Evolutionary conservation across 2,113 vertebrate species (phyloP), one percentile per base, ranked within the genome.

Genomic region (Onychostoma macrolepis): DNA sequence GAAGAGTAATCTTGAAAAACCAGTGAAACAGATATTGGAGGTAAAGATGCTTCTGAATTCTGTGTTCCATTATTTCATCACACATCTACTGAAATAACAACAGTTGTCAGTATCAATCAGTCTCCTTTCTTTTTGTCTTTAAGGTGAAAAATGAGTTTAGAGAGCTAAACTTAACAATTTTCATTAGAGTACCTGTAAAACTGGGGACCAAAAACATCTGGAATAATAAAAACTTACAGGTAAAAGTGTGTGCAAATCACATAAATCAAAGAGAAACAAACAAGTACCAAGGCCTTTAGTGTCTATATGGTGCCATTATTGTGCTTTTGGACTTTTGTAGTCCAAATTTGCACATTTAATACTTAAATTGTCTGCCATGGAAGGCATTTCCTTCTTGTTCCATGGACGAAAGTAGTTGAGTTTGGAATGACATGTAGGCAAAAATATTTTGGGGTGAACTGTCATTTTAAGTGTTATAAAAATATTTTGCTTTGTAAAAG

Each of bases 131-230:
- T 77, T 28, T 17, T 28, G 3, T 48, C 43, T 28, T 26, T 19
- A 63, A 97, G 96, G 94, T 96, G 15, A 92, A 90, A 81, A 96
- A 96, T 89, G 82, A 91, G n/a, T 87, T 90, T 43, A 91, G 94
- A 79, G 88, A 90, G 0, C 53, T 95, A 72, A 87, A 93, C 45
- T 21, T 96, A 82, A 93, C 91, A 0, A 65, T 96, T 36, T 83
- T 91, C 19, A 94, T 97, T 88, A 91, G 48, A 90, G 93, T 95
- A 28, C 96, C 96, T 0, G 24, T 94, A 30, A 86, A 90, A 41
- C 90, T 96, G 6, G 93, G 93, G 0, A 86, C 87, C 0, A 63
- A 88, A 78, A 43, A 91, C 41, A 94, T 96, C 86, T 97, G 96
- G 96, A 89, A 87, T 2, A 84, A 93, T 89, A 80, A 24, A 4